Evolutionary conservation across 2,888 invertebrate genomes (phyloP).

Genomic region (Microplitis manilae): DNA sequence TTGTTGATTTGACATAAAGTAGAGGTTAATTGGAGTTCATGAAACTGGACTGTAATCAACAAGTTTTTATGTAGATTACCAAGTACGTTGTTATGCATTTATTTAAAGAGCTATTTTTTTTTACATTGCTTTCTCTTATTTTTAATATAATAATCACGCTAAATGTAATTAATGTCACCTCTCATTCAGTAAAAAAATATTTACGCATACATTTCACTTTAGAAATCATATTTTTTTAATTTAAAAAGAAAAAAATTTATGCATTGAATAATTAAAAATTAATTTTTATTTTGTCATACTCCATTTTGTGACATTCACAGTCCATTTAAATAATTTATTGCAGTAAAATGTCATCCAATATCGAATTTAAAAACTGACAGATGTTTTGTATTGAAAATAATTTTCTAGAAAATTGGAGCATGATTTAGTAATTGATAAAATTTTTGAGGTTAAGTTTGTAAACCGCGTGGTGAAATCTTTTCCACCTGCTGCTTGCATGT

Average conservation of each 20-base stretch:
- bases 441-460: conserved; percentile 57
- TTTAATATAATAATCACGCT: not conserved
- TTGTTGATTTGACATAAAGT: not conserved
- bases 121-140: not conserved
- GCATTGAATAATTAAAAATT: not conserved
- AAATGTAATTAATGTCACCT: not conserved
- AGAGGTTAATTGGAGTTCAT: not conserved
- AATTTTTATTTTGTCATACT: not conserved
- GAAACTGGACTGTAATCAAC: conserved; percentile 1
- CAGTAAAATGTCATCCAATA: not conserved
- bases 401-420: not conserved
- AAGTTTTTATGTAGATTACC: not conserved
- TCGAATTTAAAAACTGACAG: not conserved
- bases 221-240: not conserved
- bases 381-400: not conserved
- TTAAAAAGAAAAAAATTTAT: not conserved
- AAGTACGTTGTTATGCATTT: not conserved
- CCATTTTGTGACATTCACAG: not conserved
- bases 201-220: not conserved
- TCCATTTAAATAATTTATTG: not conserved
- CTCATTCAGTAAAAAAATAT: not conserved
- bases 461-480: conserved; percentile 37
- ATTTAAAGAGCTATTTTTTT: not conserved
- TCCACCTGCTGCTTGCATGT: conserved; percentile 1
- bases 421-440: conserved; percentile 3